Percentiles rank a stretch among this genome's conserved stretches.
These are phyloP conservation scores for Pongo abelii DNA, from an alignment of 2,113 vertebrate genomes.

Conservation along the genomic window DNA sequence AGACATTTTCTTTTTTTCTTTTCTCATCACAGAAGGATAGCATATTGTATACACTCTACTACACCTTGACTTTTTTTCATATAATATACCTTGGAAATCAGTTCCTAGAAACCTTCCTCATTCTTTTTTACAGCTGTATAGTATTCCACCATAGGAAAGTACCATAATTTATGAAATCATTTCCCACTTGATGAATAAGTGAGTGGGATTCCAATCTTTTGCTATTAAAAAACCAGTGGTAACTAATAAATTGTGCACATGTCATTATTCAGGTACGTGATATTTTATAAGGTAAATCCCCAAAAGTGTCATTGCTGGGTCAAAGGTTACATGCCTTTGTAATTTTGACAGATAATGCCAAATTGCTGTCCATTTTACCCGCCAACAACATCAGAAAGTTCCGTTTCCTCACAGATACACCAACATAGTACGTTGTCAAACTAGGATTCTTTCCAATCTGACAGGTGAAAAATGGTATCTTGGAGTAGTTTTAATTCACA, in stretches of 20 bases:
- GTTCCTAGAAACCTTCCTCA: not conserved
- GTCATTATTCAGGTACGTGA: not conserved
- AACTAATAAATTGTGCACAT: not conserved
- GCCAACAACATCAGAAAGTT: not conserved
- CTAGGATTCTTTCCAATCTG: not conserved
- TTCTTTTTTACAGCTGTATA: not conserved
- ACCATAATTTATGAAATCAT: not conserved
- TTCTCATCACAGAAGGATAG: not conserved
- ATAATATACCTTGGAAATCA: not conserved
- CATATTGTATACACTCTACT: too few relatives aligned
- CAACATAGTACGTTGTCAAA: not conserved
- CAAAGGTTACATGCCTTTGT: not conserved
- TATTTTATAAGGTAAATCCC: not conserved
- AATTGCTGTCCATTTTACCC: not conserved
- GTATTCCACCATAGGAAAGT: not conserved
- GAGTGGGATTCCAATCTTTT: not conserved
- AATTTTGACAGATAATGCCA: constrained; percentile 1
- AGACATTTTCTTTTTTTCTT: not conserved
- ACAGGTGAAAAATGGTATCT: not conserved
- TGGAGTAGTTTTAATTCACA: not conserved
- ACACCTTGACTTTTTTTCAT: not conserved
- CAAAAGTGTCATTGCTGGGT: not conserved
- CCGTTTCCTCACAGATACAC: not conserved
- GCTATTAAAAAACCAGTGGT: not conserved
- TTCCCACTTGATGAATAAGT: not conserved